These are phyloP conservation scores for Atrichornis clamosus DNA, from an alignment of 2,113 vertebrate species.

Conservation along the genomic window DNA sequence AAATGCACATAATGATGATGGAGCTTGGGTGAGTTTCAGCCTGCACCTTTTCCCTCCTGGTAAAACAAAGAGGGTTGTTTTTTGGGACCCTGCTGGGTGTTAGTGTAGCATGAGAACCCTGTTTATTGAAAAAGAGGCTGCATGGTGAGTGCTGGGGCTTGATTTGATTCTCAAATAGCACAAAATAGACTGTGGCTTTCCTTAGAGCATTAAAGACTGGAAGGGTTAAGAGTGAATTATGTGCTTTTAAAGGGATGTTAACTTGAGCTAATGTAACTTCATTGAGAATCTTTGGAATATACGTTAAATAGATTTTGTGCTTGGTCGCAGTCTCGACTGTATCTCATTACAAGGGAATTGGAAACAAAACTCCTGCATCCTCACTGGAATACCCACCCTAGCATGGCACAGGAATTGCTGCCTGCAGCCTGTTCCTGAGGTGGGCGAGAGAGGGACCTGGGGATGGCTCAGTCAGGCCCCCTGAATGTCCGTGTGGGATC, in stretches of 20 bases:
- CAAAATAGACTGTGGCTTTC: not conserved
- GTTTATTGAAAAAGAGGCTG: not conserved
- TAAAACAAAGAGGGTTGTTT: not conserved
- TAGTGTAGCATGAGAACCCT: not conserved
- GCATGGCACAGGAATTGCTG: not conserved
- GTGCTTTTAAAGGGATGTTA: not conserved
- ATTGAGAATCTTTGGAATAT: not conserved
- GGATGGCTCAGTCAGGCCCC: not conserved
- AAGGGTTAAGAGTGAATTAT: conserved; percentile 5
- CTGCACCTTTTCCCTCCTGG: not conserved
- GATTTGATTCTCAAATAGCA: not conserved
- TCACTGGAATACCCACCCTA: not conserved
- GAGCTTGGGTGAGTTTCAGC: not conserved
- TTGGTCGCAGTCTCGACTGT: not conserved
- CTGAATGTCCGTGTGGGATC: fast-evolving
- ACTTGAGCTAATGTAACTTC: not conserved
- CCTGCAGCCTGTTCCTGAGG: not conserved
- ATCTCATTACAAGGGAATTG: not conserved
- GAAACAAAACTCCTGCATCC: not conserved
- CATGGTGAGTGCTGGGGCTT: not conserved
- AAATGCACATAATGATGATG: not conserved
- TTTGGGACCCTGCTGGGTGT: not conserved
- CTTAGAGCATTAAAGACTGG: not conserved
- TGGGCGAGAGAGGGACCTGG: not conserved
- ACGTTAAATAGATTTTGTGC: not conserved